Evolutionary conservation across 2,888 invertebrate species (phyloP), one percentile per base, ranked within the genome.

Genomic region (Orthosia gracilis): DNA sequence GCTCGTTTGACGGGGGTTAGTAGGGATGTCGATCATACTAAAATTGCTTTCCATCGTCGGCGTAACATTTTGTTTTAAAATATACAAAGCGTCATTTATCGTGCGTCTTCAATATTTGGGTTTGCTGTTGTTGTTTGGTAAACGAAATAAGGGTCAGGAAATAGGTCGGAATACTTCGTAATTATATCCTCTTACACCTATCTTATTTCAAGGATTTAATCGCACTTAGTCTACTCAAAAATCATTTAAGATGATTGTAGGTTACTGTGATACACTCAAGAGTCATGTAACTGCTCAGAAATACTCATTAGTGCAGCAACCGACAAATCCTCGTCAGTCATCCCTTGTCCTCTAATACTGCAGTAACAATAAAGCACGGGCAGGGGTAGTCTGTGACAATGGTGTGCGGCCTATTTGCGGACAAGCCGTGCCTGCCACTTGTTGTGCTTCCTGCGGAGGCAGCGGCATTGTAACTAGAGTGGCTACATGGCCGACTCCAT

Each of bases 361-460:
- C 88, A 90, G 88, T 89, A 87, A 88, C 91, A 92, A 91, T 90
- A 91, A 92, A 90, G 89, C 72, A 40, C 47, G 87, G 85, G 85
- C 81, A 79, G 82, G 66, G 65, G 70, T 77, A 78, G 78, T 69
- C 70, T 84, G 75, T 75, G 82, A 90, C 93, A 94, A 94, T 93
- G 88, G 93, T 89, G 87, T 88, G 89, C 92, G 93, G 94, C 94
- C 95, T 95, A 95, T 95, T 94, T 94, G 94, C 90, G 92, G 93
- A 83, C 89, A 90, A 88, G 88, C 90, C 89, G 89, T 89, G 89
- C 92, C 94, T 89, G 92, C 94, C 95, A 95, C 95, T 95, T 95
- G 95, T 95, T 94, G 94, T 95, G 87, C 89, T 93, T 94, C 94
- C 94, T 92, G 91, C 74, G 86, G 85, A 87, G 86, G 80, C 86